Evolutionary conservation across 1,140 invertebrate genomes (phyloP), one percentile per base, ranked within the genome.

Genomic region (Bombyx mandarina): DNA sequence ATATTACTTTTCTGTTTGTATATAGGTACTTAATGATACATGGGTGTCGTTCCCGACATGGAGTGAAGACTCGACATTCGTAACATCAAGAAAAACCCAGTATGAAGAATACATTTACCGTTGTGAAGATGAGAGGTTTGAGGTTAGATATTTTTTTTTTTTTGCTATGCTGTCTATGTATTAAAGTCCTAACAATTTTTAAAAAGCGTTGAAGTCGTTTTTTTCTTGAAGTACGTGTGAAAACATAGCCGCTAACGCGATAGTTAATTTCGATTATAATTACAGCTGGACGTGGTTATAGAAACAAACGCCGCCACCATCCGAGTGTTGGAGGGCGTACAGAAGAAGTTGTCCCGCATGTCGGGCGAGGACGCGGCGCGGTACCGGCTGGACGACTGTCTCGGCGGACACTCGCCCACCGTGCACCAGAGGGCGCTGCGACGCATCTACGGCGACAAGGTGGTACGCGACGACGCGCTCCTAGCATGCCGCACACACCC

Each of bases 1-100:
- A 35, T 35, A 35, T 35, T 5, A 1, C 2, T 35, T 35, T 35
- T 1, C 26, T 35, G 26, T 35, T 35, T 5, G 26, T 35, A 1
- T 51, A 57, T 63, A 82, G 77, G 97, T 99, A 26, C 88, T 99
- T 1, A 99, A 99, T 81, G 97, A 99, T 77, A 98, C 96, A 7
- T 99, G 97, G 97, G 98, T 99, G 0, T 99, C 97, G 1, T 99
- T 99, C 79, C 98, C 98, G 0, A 97, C 97, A 0, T 99, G 98
- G 98, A 98, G 97, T 6, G 98, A 99, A 82, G 98, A 99, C 74
- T 98, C 97, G 7, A 98, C 97, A 0, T 99, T 99, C 89, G 97
- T 99, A 2, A 98, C 96, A 48, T 98, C 97, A 1, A 91, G 97
- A 18, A 99, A 99, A 90, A 99, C 97, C 0, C 96, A 97, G 75